Conservation (phyloP, 2,888 invertebrate genomes). For the Dryadula phaetusa region DNA sequence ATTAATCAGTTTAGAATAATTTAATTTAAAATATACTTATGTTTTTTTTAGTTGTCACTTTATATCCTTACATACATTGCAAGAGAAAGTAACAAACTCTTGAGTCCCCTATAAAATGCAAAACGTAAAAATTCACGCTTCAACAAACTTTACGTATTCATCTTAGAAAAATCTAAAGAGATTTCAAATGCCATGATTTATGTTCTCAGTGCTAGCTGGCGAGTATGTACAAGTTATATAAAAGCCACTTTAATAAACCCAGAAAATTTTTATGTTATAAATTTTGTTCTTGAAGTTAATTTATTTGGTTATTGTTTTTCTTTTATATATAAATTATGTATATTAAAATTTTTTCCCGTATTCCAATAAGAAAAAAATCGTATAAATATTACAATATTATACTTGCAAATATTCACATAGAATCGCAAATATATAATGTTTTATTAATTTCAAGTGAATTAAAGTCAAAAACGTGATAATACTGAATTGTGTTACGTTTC, state of each 20-base stretch:
- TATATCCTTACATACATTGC: neutral
- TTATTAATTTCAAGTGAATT: neutral
- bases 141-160: conserved; percentile 30
- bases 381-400: too few relatives aligned
- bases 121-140: conserved; percentile 22
- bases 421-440: too few relatives aligned
- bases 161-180: conserved; percentile 31
- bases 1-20: too few relatives aligned
- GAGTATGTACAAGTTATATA: neutral
- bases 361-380: too few relatives aligned
- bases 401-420: too few relatives aligned
- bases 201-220: conserved; percentile 3
- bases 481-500: too few relatives aligned
- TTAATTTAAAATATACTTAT: too few relatives aligned
- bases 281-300: neutral
- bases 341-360: too few relatives aligned
- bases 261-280: neutral
- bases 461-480: too few relatives aligned
- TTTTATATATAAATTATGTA: too few relatives aligned
- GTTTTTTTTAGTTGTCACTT: too few relatives aligned
- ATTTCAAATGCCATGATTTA: conserved; percentile 31
- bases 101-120: conserved; percentile 5
- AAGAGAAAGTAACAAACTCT: neutral
- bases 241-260: conserved; percentile 9
- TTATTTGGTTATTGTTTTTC: neutral